phyloP scores from a whole-genome alignment of 23 tunicate genomes.

The Ciona savignyi region DNA sequence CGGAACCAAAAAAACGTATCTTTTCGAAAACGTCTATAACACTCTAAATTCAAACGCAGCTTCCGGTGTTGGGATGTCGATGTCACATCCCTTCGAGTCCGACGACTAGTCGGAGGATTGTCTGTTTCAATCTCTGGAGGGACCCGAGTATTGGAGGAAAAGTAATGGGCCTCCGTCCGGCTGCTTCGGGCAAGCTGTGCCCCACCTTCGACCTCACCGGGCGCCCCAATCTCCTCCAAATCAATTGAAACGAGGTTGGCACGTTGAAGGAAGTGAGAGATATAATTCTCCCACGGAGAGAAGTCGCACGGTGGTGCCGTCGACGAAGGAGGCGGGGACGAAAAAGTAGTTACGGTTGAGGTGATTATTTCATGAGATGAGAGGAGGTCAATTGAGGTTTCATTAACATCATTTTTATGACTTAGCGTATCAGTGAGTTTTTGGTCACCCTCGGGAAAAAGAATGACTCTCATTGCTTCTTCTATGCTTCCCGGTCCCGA shows the following conservation, averaged over 20 bases:
- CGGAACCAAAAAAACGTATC: not conserved
- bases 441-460: not conserved
- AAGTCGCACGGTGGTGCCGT: conserved; percentile 6
- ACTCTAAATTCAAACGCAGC: not conserved
- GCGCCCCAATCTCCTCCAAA: not conserved
- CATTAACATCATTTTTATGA: not conserved
- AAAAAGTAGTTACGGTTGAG: not conserved
- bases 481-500: not conserved
- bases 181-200: not conserved
- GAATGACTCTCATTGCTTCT: not conserved
- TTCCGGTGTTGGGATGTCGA: not conserved
- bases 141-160: conserved; percentile 1
- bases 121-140: not conserved
- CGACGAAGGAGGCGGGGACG: not conserved
- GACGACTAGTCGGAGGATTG: not conserved
- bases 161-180: conserved; percentile 3
- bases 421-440: not conserved
- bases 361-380: not conserved
- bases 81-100: not conserved
- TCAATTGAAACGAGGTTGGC: not conserved
- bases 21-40: not conserved
- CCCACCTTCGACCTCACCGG: not conserved
- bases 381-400: not conserved
- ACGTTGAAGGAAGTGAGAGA: not conserved
- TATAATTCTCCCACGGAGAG: conserved; percentile 11